A percentile compares a stretch with the other conserved stretches of the same genome.
phyloP scores from a whole-genome alignment of 2,113 vertebrate genomes.

The Pollachius pollachius region DNA sequence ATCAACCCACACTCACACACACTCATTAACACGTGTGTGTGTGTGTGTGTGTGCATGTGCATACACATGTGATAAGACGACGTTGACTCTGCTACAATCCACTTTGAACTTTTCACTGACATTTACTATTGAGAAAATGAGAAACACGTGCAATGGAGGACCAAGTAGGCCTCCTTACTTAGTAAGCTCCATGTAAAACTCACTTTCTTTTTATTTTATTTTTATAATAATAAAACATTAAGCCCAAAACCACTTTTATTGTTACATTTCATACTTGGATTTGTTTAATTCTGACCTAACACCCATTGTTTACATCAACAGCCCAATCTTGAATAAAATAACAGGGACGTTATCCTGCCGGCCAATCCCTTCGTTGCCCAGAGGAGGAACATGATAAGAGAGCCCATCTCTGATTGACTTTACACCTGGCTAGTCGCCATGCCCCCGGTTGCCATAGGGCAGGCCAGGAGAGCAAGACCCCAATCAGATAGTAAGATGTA shows the following conservation, averaged over 20 bases:
- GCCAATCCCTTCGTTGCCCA: slow-evolving; percentile 51
- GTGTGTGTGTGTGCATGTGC: slow-evolving; percentile 2
- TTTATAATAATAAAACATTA: no score
- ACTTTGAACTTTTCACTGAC: slow-evolving; percentile 41
- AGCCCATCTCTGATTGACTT: slow-evolving; percentile 51
- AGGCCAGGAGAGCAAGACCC: background rate
- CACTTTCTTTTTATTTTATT: no score
- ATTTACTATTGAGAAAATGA: background rate
- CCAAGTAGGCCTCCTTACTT: no score
- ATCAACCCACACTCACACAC: slow-evolving; percentile 14
- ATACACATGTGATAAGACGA: background rate
- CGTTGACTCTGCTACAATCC: slow-evolving; percentile 23
- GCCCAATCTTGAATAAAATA: slow-evolving; percentile 17
- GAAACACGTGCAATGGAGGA: no score
- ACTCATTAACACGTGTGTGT: slow-evolving; percentile 7
- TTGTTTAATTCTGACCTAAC: no score
- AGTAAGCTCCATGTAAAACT: no score
- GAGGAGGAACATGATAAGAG: slow-evolving; percentile 55
- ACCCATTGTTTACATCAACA: no score
- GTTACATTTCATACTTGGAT: no score
- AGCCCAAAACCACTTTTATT: no score
- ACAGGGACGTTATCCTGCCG: slow-evolving; percentile 54
- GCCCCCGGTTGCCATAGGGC: background rate
- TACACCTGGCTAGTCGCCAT: slow-evolving; percentile 41
- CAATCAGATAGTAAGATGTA: no score